Evolutionary conservation across 2,113 vertebrate genomes (phyloP).

Genomic region (Chroicocephalus ridibundus): DNA sequence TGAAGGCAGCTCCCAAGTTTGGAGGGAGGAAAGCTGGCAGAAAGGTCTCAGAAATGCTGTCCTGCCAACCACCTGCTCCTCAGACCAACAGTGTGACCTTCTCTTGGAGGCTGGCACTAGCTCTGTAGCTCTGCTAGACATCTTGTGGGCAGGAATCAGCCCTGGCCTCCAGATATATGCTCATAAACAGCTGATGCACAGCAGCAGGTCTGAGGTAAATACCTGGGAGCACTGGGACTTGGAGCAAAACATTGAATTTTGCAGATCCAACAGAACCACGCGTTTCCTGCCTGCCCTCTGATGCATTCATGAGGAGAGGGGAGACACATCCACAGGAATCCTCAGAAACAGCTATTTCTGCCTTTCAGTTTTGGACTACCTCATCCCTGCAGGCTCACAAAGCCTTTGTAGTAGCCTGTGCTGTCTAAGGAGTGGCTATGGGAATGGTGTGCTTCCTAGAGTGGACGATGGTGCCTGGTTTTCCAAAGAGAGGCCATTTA

Average conservation of each 20-base stretch:
- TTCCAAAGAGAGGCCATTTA: background rate
- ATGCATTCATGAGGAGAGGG: background rate
- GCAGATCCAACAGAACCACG: background rate
- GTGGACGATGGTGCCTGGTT: background rate
- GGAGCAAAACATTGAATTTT: background rate
- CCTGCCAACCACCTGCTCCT: background rate
- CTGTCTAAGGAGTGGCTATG: background rate
- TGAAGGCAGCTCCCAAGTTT: background rate
- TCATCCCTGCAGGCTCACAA: background rate
- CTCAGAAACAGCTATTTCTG: background rate
- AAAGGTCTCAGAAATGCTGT: background rate
- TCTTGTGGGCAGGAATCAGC: background rate
- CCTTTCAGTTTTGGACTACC: background rate
- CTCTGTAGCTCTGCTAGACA: background rate
- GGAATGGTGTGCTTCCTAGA: background rate
- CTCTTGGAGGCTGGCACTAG: background rate
- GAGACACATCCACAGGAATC: background rate
- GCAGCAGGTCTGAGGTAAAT: background rate
- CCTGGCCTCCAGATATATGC: background rate
- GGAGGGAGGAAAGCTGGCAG: background rate
- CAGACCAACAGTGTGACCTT: background rate
- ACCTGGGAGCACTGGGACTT: fast-evolving
- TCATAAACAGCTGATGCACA: background rate
- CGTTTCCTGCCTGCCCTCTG: background rate
- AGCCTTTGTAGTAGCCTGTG: background rate